Base-by-base conservation (phyloP, 2,888 invertebrate species). In the Pachliopta kotzebuea region DNA sequence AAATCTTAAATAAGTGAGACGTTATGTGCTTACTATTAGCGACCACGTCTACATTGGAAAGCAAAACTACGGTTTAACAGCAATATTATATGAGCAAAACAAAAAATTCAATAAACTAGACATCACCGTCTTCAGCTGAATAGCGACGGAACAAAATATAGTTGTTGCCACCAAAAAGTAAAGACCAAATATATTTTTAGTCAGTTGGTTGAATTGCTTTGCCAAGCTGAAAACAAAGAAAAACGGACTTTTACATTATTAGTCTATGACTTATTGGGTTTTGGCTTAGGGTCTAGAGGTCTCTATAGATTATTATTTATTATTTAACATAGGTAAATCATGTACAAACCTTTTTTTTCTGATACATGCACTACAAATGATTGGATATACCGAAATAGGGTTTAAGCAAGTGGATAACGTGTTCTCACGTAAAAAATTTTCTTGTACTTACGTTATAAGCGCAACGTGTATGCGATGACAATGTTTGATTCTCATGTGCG, bases 61-160 rank as follows among this genome's bases (percentile, higher is more conserved):
- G 11, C 14, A 37, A 37, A 14, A 0, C 11, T 11, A 14, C 14
- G 14, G 37, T 37, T 37, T 0, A 37, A 37, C 9, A 37, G 3
- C 4, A 37, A 11, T 14, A 37, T 11, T 37, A 11, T 0, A 14
- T 14, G 14, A 11, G 11, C 37, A 31, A 9, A 31, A 37, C 2
- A 37, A 3, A 11, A 37, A 37, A 37, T 14, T 37, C 14, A 37
- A 11, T 14, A 14, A 37, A 37, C 37, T 37, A 14, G 4, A 14
- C 37, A 37, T 81, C 73, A 89, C 89, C 72, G 77, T 74, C 69
- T 80, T 83, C 0, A 90, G 69, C 60, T 83, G 75, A 6, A 89
- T 70, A 7, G 87, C 86, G n/a, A 85, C 81, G 2, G 80, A 78
- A 66, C 89, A 89, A 14, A 90, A 60, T 3, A 86, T 86, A 2